A percentile compares a stretch with the other conserved stretches of the same genome.
Conservation (phyloP, 2,113 vertebrate species). For the Platysteira castanea region DNA sequence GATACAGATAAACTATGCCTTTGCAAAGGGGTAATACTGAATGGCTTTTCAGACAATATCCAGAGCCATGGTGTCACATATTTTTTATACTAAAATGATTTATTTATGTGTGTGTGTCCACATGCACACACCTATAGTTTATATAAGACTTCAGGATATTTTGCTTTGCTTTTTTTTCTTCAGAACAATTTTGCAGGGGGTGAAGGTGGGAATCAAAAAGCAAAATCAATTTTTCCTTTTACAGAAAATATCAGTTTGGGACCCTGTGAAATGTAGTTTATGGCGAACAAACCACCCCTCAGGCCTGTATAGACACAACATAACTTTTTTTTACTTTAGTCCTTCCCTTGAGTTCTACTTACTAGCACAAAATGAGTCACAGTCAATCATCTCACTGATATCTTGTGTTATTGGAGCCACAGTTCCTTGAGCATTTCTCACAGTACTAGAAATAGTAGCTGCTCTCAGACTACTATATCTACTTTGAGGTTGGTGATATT, state of each 20-base stretch:
- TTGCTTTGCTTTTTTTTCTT: background rate
- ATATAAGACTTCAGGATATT: background rate
- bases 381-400: conserved; percentile 21
- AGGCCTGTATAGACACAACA: background rate
- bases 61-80: background rate
- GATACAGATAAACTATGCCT: background rate
- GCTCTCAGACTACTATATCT: background rate
- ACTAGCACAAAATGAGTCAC: background rate
- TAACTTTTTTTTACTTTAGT: background rate
- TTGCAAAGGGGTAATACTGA: background rate
- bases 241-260: background rate
- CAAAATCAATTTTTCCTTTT: conserved; percentile 15
- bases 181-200: background rate
- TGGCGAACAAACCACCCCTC: background rate
- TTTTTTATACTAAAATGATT: background rate
- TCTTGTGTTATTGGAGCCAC: background rate
- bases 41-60: background rate
- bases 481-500: background rate
- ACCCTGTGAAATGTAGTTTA: background rate
- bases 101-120: background rate
- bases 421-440: background rate
- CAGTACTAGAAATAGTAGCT: background rate
- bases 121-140: background rate
- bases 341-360: background rate
- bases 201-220: background rate